These are phyloP conservation scores for Aythya baeri DNA, from an alignment of 2,113 vertebrate species.

Conservation along the genomic window DNA sequence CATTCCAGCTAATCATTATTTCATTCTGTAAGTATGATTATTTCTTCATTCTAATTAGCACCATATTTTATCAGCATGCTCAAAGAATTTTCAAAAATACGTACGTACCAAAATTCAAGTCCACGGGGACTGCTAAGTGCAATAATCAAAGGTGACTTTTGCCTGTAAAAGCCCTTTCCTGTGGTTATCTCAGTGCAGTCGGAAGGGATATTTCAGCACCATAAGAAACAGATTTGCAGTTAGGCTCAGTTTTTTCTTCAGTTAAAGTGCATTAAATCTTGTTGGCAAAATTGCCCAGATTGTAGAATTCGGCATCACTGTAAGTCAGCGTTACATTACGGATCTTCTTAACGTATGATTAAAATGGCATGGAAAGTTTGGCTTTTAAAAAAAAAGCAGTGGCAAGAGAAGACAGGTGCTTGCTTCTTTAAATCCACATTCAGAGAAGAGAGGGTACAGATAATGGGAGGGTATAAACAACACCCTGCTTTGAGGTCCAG, in stretches of 20 bases:
- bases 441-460: conserved; percentile 70
- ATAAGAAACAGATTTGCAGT: conserved; percentile 80
- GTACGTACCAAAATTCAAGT: conserved; percentile 84
- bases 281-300: conserved; percentile 71
- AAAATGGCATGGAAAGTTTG: conserved; percentile 80
- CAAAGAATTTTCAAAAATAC: conserved; percentile 64
- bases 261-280: conserved; percentile 83
- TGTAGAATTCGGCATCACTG: conserved; percentile 77
- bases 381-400: conserved; percentile 46
- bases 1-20: conserved; percentile 37
- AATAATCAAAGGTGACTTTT: conserved; percentile 81
- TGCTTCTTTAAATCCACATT: conserved; percentile 80
- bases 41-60: conserved; percentile 12
- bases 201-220: conserved; percentile 83
- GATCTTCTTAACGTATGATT: conserved; percentile 66
- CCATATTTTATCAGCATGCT: conserved; percentile 70
- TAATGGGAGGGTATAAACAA: conserved; percentile 76
- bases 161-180: conserved; percentile 80
- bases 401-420: conserved; percentile 72
- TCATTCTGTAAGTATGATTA: not conserved
- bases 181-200: conserved; percentile 80
- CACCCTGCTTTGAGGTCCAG: conserved; percentile 80
- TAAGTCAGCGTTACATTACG: conserved; percentile 63
- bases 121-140: conserved; percentile 78
- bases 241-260: conserved; percentile 80